Conservation (phyloP, 2,113 vertebrate species). For the Ctenomys sociabilis region DNA sequence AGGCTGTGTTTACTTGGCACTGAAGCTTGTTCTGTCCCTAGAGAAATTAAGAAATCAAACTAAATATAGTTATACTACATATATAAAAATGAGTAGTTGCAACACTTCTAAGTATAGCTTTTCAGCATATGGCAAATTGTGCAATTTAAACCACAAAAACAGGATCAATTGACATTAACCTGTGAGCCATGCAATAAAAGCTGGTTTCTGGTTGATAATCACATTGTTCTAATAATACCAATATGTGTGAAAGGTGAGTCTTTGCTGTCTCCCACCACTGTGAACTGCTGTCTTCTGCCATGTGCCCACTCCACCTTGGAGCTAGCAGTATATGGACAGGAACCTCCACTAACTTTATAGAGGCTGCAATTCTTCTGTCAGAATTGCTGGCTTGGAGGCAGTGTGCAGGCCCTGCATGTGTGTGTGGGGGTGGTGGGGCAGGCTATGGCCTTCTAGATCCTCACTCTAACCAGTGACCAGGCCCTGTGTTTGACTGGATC, state of each 20-base stretch:
- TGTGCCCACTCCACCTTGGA: too few relatives aligned
- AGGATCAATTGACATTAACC: not conserved
- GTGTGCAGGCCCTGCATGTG: too few relatives aligned
- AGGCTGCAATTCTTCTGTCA: too few relatives aligned
- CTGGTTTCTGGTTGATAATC: not conserved
- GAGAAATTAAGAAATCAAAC: conserved; percentile 4
- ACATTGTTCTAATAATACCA: not conserved
- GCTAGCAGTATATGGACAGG: too few relatives aligned
- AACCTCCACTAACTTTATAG: too few relatives aligned
- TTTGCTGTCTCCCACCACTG: too few relatives aligned
- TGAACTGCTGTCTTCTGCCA: too few relatives aligned
- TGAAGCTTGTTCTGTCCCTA: not conserved
- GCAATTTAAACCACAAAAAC: not conserved
- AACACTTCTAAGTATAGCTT: not conserved
- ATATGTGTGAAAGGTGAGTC: not conserved
- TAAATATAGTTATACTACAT: not conserved
- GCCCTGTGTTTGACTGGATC: too few relatives aligned
- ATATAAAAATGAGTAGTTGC: not conserved
- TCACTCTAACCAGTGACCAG: too few relatives aligned
- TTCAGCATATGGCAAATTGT: not conserved
- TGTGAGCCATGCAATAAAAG: not conserved
- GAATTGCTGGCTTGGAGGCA: too few relatives aligned
- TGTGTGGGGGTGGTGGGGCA: too few relatives aligned
- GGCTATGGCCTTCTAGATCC: too few relatives aligned
- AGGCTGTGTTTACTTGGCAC: not conserved